Percentiles rank a stretch among this genome's conserved stretches.
Evolutionary conservation across 2,797 vertebrate genomes (phyloP).

Genomic region (Craterocephalus amniculus): DNA sequence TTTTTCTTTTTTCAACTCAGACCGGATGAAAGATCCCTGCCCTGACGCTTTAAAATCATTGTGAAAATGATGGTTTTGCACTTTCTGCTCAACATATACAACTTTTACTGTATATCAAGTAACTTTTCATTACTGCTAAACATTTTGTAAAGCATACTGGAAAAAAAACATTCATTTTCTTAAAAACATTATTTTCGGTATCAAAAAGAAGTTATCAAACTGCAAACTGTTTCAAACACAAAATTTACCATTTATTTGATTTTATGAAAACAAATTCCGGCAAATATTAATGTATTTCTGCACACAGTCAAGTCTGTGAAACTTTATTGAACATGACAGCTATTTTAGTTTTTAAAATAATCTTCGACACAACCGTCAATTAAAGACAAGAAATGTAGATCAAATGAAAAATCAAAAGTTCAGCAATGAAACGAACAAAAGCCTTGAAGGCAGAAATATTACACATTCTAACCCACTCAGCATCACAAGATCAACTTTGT

Average conservation of each 20-base stretch:
- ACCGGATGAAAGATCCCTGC: no score
- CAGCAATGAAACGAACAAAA: not conserved
- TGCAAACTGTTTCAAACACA: no score
- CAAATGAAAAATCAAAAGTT: no score
- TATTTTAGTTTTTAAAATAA: not conserved
- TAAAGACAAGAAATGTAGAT: no score
- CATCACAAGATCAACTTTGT: not conserved
- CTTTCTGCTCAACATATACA: not conserved
- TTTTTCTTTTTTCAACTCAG: not conserved
- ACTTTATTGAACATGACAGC: no score
- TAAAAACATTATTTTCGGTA: not conserved
- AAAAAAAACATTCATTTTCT: not conserved
- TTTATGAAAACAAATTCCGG: not conserved
- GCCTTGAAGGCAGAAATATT: not conserved
- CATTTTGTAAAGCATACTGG: not conserved
- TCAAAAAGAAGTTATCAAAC: not conserved
- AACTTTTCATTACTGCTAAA: not conserved
- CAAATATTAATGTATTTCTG: not conserved
- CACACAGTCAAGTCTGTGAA: not conserved
- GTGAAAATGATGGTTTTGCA: not conserved
- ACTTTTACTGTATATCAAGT: no score
- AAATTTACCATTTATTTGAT: not conserved
- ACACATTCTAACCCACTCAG: not conserved
- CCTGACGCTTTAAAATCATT: not conserved
- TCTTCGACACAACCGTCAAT: not conserved